phyloP scores from a whole-genome alignment of 2,888 invertebrate species.

The Megalurothrips usitatus region DNA sequence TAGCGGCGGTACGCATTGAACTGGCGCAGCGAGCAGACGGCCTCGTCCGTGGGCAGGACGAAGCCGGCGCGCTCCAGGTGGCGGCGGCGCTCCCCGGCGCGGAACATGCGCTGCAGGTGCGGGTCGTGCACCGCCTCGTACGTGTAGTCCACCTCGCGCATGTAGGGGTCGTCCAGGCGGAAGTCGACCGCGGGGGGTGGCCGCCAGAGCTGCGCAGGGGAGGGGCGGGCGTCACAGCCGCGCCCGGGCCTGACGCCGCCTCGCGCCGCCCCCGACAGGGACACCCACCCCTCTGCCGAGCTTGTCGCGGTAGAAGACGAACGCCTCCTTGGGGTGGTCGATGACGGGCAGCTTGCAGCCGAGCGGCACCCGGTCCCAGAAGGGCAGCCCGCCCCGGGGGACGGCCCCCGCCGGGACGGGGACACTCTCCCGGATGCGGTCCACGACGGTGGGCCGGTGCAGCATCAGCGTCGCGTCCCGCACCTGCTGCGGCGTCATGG shows the following conservation, averaged over 20 bases:
- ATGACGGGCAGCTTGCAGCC: conserved; percentile 49
- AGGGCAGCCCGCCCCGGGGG: conserved; percentile 46
- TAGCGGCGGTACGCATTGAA: conserved; percentile 14
- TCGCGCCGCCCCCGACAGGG: background rate
- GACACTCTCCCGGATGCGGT: conserved; percentile 41
- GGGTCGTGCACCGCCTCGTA: conserved; percentile 45
- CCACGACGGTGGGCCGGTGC: conserved; percentile 34
- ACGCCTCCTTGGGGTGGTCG: conserved; percentile 44
- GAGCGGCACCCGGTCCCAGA: conserved; percentile 47
- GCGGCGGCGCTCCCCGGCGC: background rate
- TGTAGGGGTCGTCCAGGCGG: conserved; percentile 43
- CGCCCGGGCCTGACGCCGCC: too few relatives aligned
- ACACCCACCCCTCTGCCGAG: conserved; percentile 41
- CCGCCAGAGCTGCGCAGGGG: conserved; percentile 38
- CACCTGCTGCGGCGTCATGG: conserved; percentile 9
- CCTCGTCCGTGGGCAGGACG: background rate
- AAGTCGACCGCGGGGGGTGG: conserved; percentile 40
- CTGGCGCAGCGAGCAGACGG: conserved; percentile 19
- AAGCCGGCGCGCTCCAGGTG: background rate
- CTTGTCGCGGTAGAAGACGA: conserved; percentile 46
- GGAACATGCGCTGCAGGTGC: background rate
- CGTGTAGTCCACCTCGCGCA: conserved; percentile 40
- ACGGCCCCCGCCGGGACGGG: conserved; percentile 43
- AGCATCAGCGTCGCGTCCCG: conserved; percentile 6
- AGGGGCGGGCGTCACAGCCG: background rate